A percentile compares a stretch with the other conserved stretches of the same genome.
Conservation (phyloP, 1,140 invertebrate species). For the Drosophila grimshawi region DNA sequence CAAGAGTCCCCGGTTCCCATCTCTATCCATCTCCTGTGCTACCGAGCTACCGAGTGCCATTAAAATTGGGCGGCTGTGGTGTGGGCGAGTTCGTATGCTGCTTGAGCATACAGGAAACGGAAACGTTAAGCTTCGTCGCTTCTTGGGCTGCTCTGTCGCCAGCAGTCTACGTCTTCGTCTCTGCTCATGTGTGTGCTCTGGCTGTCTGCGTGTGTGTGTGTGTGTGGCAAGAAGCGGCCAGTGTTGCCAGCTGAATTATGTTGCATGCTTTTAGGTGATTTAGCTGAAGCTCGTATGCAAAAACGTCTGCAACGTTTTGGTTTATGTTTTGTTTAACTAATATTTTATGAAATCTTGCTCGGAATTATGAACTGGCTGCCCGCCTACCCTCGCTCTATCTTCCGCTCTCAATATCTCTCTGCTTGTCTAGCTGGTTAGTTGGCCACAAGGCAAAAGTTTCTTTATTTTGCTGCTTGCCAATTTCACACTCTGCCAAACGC, state of each 20-base stretch:
- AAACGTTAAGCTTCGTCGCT: slow-evolving; percentile 81
- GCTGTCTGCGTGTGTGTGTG: slow-evolving; percentile 32
- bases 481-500: slow-evolving; percentile 81
- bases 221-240: slow-evolving; percentile 63
- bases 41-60: slow-evolving; percentile 45
- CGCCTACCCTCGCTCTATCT: slow-evolving; percentile 5
- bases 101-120: slow-evolving; percentile 76
- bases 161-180: slow-evolving; percentile 24
- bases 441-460: slow-evolving; percentile 64
- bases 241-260: slow-evolving; percentile 70
- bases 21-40: not conserved
- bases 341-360: slow-evolving; percentile 77
- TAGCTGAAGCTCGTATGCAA: slow-evolving; percentile 78
- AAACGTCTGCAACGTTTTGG: slow-evolving; percentile 79
- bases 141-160: slow-evolving; percentile 66
- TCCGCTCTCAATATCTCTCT: slow-evolving; percentile 1
- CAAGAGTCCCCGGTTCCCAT: slow-evolving; percentile 18
- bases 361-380: slow-evolving; percentile 69
- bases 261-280: slow-evolving; percentile 83
- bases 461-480: slow-evolving; percentile 78
- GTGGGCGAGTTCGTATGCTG: slow-evolving; percentile 54
- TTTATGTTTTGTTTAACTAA: slow-evolving; percentile 83
- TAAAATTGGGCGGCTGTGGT: slow-evolving; percentile 61
- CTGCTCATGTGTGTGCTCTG: slow-evolving; percentile 19
- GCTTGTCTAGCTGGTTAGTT: slow-evolving; percentile 7